Base-by-base conservation (phyloP, 2,113 vertebrate species). In the Trematocara marginatum region DNA sequence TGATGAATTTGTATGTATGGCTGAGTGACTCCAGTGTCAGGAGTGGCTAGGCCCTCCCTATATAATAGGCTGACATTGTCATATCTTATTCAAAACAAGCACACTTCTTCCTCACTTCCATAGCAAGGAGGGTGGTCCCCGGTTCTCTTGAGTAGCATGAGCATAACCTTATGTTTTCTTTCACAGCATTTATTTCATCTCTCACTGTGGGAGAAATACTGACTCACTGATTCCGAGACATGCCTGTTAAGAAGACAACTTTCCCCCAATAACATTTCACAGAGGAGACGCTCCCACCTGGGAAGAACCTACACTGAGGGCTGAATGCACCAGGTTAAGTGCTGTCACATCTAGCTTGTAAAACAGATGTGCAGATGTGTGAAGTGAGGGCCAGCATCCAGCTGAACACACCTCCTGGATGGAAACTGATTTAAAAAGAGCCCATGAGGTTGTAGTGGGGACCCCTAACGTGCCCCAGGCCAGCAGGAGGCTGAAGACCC, bases 251-350 rank as follows among this genome's bases (percentile, higher is more conserved):
- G 9, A n/a, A 35, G 57, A 61, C 57, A 61, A 61, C 57, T 61
- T 31, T 35, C 16, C 16, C 59, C 16, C 10, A 38, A 38, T 64
- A 38, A 64, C 31, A 64, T 35, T n/a, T 64, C 10, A 64, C 31
- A 64, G 31, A n/a, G 59, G 31, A n/a, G 6, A 2, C 0, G 0
- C 59, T 64, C 31, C 59, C 16, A 0, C 31, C 6, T 61, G 31
- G 59, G 59, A 64, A 64, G 59, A 64, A 38, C 59, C 31, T 64
- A 38, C 59, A n/a, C 10, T n/a, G 16, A 38, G 31, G 59, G 6
- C 59, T 38, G 59, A 64, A 64, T 64, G 31, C 10, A 38, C 0
- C 59, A 64, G 16, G 59, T 64, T 64, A 64, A 35, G 31, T 64
- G 31, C 59, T 64, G 59, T 64, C 31, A n/a, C 59, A n/a, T 38